Conservation (phyloP, 2,797 vertebrate genomes). For the Acrossocheilus wenchowensis region DNA sequence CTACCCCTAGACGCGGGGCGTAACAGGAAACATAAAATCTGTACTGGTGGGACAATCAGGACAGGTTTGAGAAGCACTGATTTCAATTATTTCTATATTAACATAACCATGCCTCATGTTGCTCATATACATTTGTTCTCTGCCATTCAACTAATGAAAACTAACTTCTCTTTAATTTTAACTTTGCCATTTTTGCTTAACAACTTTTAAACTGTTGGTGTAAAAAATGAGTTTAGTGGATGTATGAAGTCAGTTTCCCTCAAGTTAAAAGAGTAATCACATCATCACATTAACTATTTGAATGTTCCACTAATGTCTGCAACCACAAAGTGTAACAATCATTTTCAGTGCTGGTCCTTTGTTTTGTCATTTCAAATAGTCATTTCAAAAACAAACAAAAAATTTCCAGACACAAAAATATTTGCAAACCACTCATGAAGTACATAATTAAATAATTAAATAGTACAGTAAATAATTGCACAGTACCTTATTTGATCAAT, state of each 20-base stretch:
- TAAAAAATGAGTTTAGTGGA: neutral
- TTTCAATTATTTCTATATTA: neutral
- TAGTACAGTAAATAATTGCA: neutral
- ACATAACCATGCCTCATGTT: neutral
- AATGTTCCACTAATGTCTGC: neutral
- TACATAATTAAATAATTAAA: too few species aligned
- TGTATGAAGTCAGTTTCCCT: neutral
- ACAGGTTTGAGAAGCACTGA: neutral
- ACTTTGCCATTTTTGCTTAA: neutral
- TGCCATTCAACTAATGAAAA: neutral
- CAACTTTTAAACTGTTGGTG: neutral
- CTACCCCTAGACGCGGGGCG: too few species aligned
- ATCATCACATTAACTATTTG: neutral
- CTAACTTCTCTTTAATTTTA: neutral
- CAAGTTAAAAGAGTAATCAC: neutral
- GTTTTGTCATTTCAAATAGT: neutral
- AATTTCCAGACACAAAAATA: neutral
- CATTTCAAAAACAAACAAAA: neutral
- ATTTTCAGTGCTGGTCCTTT: neutral
- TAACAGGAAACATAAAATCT: too few species aligned
- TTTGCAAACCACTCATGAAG: neutral
- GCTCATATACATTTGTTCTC: neutral
- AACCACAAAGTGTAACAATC: neutral
- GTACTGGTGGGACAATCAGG: too few species aligned
- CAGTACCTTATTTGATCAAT: conserved; percentile 32